Evolutionary conservation across 2,888 invertebrate species (phyloP).

Genomic region (Phymatocera aterrima): DNA sequence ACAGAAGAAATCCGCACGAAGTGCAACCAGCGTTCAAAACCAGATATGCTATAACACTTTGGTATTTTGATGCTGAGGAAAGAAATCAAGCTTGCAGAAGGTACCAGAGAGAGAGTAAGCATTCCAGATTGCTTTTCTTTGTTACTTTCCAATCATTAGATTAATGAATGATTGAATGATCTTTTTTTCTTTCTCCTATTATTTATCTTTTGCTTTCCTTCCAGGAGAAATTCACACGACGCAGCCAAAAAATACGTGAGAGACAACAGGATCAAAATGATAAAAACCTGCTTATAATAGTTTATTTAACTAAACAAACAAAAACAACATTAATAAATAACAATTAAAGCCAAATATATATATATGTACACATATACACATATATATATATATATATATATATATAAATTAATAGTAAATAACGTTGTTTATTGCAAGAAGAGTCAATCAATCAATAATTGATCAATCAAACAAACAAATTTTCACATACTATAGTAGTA

Average conservation of each 20-base stretch:
- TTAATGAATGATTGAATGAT: not conserved
- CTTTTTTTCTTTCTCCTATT: not conserved
- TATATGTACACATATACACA: no score
- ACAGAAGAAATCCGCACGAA: constrained; percentile 96
- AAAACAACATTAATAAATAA: not conserved
- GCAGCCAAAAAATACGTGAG: constrained; percentile 61
- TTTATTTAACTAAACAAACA: no score
- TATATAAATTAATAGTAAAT: not conserved
- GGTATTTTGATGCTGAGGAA: constrained; percentile 94
- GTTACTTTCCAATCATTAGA: not conserved
- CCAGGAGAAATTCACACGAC: constrained; percentile 59
- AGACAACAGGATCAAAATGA: no score
- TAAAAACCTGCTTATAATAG: no score
- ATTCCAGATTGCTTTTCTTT: no score
- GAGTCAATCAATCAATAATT: not conserved
- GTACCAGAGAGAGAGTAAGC: constrained; percentile 77
- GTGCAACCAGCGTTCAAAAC: constrained; percentile 94
- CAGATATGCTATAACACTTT: constrained; percentile 93
- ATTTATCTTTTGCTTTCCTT: constrained; percentile 46
- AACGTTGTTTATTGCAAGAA: not conserved
- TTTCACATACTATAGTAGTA: no score
- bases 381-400: no score
- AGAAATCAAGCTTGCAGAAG: constrained; percentile 84
- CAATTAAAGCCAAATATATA: no score
- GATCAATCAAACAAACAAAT: not conserved